phyloP scores from a whole-genome alignment of 1,140 invertebrate species.

The Ridgeia piscesae region DNA sequence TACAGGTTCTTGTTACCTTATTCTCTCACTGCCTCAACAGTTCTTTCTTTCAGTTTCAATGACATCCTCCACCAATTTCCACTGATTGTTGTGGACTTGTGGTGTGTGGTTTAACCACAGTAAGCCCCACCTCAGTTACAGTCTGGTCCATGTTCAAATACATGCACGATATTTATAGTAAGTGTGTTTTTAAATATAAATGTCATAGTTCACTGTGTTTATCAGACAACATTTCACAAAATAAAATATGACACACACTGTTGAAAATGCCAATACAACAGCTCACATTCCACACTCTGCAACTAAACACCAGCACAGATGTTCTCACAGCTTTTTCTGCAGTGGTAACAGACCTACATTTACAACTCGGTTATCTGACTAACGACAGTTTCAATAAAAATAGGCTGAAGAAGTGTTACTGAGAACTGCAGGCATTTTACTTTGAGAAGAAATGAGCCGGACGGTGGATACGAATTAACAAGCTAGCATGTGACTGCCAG shows the following conservation, averaged over 20 bases:
- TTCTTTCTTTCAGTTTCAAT: too few relatives aligned
- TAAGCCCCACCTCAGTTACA: too few relatives aligned
- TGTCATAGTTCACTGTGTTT: neutral
- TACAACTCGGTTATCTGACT: neutral
- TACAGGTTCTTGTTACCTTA: too few relatives aligned
- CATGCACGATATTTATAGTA: too few relatives aligned
- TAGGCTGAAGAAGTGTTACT: neutral
- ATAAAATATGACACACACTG: neutral
- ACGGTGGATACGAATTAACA: neutral
- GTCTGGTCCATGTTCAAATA: too few relatives aligned
- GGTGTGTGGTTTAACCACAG: too few relatives aligned
- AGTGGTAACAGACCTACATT: neutral
- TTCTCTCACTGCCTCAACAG: too few relatives aligned
- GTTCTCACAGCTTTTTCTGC: neutral
- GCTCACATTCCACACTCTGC: neutral
- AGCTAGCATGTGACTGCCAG: neutral
- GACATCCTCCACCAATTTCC: too few relatives aligned
- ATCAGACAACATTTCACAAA: neutral
- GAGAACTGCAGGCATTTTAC: neutral
- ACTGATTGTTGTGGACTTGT: too few relatives aligned
- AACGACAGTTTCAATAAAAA: neutral
- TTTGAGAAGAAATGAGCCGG: neutral
- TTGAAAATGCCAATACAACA: neutral
- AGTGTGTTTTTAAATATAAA: too few relatives aligned
- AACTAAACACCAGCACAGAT: neutral